Evolutionary conservation across 1,140 invertebrate species (phyloP), one percentile per base, ranked within the genome.

Genomic region (Rhynchophorus ferrugineus): DNA sequence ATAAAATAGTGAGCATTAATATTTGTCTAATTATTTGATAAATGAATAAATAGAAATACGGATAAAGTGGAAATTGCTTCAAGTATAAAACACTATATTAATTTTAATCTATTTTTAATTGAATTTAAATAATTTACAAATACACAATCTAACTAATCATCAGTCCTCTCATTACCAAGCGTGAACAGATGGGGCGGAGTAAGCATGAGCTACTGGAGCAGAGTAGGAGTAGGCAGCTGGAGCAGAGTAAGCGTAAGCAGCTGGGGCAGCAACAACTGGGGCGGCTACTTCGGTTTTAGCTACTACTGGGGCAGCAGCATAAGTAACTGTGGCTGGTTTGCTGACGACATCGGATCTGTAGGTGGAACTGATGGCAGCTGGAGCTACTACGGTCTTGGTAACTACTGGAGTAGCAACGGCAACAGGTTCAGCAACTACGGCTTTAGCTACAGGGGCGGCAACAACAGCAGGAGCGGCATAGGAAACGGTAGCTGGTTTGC

Each of bases 171-270:
- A 44, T 53, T 20, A 53, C 50, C 50, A 53, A 16, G 42, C 42
- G 33, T 52, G 42, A 8, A 52, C 46, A 45, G 46, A 18, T 13
- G 55, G 49, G 36, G 44, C 11, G 17, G 39, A 24, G n/a, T 36
- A 29, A n/a, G 36, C 47, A 16, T 49, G 41, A 9, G 48, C 53
- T 34, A 51, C 47, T 7, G 48, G 42, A 29, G 39, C 17, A 11
- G 52, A n/a, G n/a, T n/a, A n/a, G n/a, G n/a, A n/a, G n/a, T 60
- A 56, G 24, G 57, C 46, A 45, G 46, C 29, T 13, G 55, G 49
- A 44, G 44, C 11, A 33, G 39, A 24, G n/a, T 36, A 29, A n/a
- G 36, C 47, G 21, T 49, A 49, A 9, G 48, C 53, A 29, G 54
- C 47, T 7, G 48, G 42, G 22, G 39, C 17, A 11, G 52, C 33